phyloP scores from a whole-genome alignment of 2,797 vertebrate genomes.

The Neopelma chrysocephalum region DNA sequence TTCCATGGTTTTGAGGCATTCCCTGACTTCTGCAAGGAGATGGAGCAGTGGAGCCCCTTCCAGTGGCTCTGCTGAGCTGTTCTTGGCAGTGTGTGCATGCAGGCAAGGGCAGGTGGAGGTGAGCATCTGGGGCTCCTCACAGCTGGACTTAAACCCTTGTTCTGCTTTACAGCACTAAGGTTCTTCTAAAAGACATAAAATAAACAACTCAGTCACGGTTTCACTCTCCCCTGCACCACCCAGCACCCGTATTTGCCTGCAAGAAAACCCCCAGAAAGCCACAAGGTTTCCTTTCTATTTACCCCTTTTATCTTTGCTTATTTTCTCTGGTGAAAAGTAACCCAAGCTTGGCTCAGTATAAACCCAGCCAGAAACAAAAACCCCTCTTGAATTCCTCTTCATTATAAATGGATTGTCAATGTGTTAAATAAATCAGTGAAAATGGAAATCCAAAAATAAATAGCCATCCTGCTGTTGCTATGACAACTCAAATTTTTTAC shows the following conservation, averaged over 20 bases:
- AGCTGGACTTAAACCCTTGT: neutral
- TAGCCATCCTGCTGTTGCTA: conserved; percentile 63
- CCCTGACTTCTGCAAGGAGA: neutral
- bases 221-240: neutral
- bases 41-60: neutral
- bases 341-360: neutral
- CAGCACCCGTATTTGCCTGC: neutral
- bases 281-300: conserved; percentile 29
- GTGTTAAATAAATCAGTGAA: conserved; percentile 70
- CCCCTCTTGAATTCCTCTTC: conserved; percentile 56
- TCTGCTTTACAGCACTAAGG: neutral
- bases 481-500: conserved; percentile 71
- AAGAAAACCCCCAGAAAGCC: conserved; percentile 11
- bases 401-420: conserved; percentile 65
- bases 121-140: neutral
- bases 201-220: neutral
- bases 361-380: conserved; percentile 51
- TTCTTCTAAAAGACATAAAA: neutral
- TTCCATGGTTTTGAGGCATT: neutral
- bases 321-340: conserved; percentile 40
- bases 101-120: neutral
- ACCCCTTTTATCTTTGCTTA: conserved; percentile 28
- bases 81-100: neutral
- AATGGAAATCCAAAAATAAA: conserved; percentile 71
- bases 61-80: neutral